Evolutionary conservation across 2,888 invertebrate genomes (phyloP).

Genomic region (Pharmacophagus antenor): DNA sequence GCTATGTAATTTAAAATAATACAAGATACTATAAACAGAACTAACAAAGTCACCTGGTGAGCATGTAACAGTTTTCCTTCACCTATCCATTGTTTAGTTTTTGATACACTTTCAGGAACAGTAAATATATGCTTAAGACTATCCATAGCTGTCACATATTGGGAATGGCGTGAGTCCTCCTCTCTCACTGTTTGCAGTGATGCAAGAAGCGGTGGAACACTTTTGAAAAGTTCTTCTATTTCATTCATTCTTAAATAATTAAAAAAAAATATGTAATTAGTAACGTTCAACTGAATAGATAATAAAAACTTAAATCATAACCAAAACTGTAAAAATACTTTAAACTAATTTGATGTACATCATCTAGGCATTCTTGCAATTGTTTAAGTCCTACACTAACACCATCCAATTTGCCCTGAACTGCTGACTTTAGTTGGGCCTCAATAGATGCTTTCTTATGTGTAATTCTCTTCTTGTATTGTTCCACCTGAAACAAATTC

Average conservation of each 20-base stretch:
- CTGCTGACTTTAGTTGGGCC: conserved; percentile 97
- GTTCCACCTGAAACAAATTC: conserved; percentile 81
- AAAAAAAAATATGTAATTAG: no score
- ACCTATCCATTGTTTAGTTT: conserved; percentile 95
- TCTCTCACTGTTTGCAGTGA: conserved; percentile 92
- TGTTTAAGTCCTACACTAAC: conserved; percentile 96
- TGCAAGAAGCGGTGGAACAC: conserved; percentile 89
- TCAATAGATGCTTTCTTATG: conserved; percentile 94
- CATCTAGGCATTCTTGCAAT: conserved; percentile 90
- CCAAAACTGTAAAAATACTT: conserved; percentile 57
- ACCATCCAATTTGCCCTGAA: conserved; percentile 98
- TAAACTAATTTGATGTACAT: conserved; percentile 86
- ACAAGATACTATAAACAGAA: no score
- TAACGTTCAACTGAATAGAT: no score
- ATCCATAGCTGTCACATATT: conserved; percentile 98
- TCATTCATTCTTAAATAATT: conserved; percentile 84
- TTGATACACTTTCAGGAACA: conserved; percentile 96
- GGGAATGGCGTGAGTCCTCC: conserved; percentile 96
- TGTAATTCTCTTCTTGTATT: conserved; percentile 86
- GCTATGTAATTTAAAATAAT: no score
- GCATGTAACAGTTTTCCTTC: conserved; percentile 97
- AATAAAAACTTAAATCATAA: conserved; percentile 1
- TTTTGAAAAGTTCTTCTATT: conserved; percentile 86
- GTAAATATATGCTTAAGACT: conserved; percentile 99
- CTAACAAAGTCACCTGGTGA: conserved; percentile 84